Evolutionary conservation across 2,888 invertebrate species (phyloP).

Genomic region (Cantharis nigra): DNA sequence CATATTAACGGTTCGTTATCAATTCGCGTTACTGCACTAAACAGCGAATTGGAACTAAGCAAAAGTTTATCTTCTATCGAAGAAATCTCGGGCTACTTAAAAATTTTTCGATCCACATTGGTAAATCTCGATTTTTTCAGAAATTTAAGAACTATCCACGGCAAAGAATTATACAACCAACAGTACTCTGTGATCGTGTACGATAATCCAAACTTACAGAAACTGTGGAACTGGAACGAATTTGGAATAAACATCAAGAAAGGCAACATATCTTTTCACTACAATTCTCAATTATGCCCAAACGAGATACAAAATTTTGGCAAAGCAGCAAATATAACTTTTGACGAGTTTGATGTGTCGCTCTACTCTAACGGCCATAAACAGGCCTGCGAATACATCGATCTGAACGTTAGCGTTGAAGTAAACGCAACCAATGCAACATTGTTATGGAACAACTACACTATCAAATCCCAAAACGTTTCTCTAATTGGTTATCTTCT

Average conservation of each 20-base stretch:
- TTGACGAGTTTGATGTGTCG: constrained; percentile 61
- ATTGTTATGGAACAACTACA: constrained; percentile 52
- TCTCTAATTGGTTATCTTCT: constrained; percentile 64
- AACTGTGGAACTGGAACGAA: constrained; percentile 64
- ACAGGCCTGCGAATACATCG: constrained; percentile 64
- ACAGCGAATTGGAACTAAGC: constrained; percentile 60
- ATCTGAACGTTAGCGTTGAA: constrained; percentile 55
- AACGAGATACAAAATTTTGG: constrained; percentile 66
- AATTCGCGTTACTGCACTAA: constrained; percentile 59
- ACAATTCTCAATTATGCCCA: constrained; percentile 82
- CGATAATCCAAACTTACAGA: constrained; percentile 77
- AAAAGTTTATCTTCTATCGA: constrained; percentile 69
- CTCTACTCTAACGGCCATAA: constrained; percentile 71
- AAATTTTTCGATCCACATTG: constrained; percentile 70
- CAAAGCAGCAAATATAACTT: constrained; percentile 55
- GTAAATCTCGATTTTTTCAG: constrained; percentile 78
- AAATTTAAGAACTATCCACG: constrained; percentile 71
- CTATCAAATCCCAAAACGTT: constrained; percentile 25
- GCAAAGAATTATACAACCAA: constrained; percentile 59
- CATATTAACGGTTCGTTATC: constrained; percentile 76
- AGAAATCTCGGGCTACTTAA: constrained; percentile 74
- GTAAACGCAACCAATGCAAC: constrained; percentile 50
- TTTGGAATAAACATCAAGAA: constrained; percentile 61
- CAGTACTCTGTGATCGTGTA: constrained; percentile 67
- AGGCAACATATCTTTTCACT: constrained; percentile 75